These are phyloP conservation scores for Parnassius orleans DNA, from an alignment of 2,888 invertebrate genomes.

Conservation along the genomic window DNA sequence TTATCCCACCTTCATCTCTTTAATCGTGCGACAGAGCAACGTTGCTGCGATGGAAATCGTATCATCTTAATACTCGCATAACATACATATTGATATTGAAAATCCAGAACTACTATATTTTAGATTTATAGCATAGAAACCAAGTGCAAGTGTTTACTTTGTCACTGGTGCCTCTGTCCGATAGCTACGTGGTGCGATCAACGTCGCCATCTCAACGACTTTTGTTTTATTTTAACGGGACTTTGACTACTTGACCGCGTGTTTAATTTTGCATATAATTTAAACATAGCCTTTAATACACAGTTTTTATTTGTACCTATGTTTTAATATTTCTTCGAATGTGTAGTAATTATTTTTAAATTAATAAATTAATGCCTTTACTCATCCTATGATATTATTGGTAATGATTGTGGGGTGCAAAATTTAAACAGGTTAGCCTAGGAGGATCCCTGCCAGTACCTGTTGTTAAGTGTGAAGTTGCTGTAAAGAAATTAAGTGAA, in stretches of 20 bases:
- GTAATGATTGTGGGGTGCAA: no score
- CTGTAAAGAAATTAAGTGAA: no score
- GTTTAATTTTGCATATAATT: constrained; percentile 44
- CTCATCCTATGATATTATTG: no score
- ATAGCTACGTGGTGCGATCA: background rate
- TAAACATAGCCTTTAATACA: constrained; percentile 31
- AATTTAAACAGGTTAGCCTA: no score
- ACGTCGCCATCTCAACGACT: constrained; percentile 6
- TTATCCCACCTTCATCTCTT: constrained; percentile 14
- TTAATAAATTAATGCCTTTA: no score
- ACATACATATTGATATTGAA: constrained; percentile 12
- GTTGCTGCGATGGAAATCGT: constrained; percentile 5
- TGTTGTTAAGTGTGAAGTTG: no score
- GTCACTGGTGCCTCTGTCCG: background rate
- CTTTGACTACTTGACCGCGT: constrained; percentile 44
- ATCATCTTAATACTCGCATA: constrained; percentile 21
- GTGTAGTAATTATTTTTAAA: no score
- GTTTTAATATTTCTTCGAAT: no score
- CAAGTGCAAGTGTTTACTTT: constrained; percentile 2
- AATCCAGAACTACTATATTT: constrained; percentile 7
- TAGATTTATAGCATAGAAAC: constrained; percentile 15
- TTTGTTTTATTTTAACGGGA: constrained; percentile 51
- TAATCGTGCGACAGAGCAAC: constrained; percentile 6
- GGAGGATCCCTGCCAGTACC: no score
- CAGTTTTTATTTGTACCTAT: background rate